phyloP scores from a whole-genome alignment of 2,797 vertebrate species.

The Pampus argenteus region DNA sequence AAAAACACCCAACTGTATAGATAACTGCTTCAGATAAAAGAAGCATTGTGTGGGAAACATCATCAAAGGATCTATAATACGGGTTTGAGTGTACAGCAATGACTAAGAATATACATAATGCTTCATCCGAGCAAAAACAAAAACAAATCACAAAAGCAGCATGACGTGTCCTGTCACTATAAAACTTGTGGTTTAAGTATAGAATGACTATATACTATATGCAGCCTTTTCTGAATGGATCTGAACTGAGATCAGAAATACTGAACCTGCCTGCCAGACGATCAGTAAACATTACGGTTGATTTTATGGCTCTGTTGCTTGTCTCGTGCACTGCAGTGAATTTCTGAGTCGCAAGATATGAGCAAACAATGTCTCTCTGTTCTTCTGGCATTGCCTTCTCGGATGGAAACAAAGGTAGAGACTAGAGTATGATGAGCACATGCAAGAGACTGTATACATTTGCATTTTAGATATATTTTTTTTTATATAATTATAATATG shows the following conservation, averaged over 20 bases:
- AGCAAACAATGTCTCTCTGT: background rate
- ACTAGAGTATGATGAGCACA: background rate
- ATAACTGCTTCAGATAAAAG: background rate
- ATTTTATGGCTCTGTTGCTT: conserved; percentile 11
- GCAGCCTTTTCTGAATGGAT: background rate
- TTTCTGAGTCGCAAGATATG: conserved; percentile 9
- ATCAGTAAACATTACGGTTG: conserved; percentile 1
- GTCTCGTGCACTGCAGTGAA: background rate
- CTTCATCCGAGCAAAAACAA: too few species aligned
- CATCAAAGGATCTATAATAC: background rate
- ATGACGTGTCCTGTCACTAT: background rate
- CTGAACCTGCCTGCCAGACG: background rate
- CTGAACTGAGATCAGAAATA: background rate
- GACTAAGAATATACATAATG: too few species aligned
- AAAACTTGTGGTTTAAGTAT: background rate
- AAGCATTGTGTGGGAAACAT: background rate
- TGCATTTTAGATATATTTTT: too few species aligned
- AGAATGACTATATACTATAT: too few species aligned
- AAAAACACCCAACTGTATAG: background rate
- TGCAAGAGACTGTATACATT: too few species aligned
- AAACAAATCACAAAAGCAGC: too few species aligned
- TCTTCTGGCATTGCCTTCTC: background rate
- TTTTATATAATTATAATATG: too few species aligned
- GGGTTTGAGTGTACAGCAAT: background rate
- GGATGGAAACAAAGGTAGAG: conserved; percentile 2